phyloP scores from a whole-genome alignment of 1,140 invertebrate species.

The Cardiocondyla obscurior region DNA sequence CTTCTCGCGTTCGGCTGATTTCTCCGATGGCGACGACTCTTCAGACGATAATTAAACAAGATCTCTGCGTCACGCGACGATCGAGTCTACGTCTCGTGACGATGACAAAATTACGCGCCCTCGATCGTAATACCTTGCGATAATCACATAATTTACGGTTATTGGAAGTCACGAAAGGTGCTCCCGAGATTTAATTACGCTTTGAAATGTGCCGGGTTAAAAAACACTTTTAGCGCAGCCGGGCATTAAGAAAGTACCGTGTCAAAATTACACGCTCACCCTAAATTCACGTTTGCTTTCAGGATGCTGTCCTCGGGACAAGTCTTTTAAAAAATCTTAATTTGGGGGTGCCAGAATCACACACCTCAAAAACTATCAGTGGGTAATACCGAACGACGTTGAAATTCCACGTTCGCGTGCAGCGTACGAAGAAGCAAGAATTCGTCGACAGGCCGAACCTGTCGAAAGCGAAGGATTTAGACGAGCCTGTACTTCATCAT shows the following conservation, averaged over 20 bases:
- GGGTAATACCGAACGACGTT: not conserved
- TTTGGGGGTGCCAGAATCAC: too few species aligned
- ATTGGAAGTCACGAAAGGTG: not conserved
- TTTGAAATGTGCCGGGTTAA: not conserved
- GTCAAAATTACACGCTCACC: conserved; percentile 13
- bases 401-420: not conserved
- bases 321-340: too few species aligned
- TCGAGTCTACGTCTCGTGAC: not conserved
- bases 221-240: conserved; percentile 4
- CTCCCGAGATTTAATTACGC: not conserved
- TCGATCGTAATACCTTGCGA: not conserved
- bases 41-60: conserved; percentile 11
- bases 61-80: not conserved
- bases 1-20: conserved; percentile 1
- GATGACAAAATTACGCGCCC: not conserved
- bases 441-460: not conserved
- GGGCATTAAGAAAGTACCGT: conserved; percentile 2
- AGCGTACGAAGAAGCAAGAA: not conserved
- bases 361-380: not conserved
- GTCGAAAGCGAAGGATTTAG: conserved; percentile 3
- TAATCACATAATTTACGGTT: not conserved
- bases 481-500: conserved; percentile 28
- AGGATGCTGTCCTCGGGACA: conserved; percentile 81
- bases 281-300: conserved; percentile 60
- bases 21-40: not conserved